phyloP scores from a whole-genome alignment of 2,797 vertebrate species.

The Morelia viridis region DNA sequence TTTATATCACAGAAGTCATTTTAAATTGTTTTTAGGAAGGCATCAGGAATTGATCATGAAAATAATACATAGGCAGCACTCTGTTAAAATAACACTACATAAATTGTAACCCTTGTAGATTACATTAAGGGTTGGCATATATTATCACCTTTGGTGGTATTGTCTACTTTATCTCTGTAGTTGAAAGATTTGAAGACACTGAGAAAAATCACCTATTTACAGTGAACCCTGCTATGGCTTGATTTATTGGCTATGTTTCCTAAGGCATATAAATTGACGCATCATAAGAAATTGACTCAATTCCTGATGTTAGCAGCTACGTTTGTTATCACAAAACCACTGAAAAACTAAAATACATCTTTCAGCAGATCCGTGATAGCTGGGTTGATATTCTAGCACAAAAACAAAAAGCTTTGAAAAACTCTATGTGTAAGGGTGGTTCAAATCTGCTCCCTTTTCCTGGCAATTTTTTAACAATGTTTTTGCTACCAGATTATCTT shows the following conservation, averaged over 20 bases:
- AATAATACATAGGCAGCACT: neutral
- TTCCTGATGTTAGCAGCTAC: neutral
- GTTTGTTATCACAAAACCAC: neutral
- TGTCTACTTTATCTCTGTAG: neutral
- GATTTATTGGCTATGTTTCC: neutral
- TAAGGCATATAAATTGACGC: neutral
- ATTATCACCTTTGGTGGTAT: neutral
- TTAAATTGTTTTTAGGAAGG: neutral
- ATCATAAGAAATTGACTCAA: neutral
- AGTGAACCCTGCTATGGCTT: neutral
- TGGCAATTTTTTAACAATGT: neutral
- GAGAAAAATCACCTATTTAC: neutral
- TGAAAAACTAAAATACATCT: neutral
- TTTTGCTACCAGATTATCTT: neutral
- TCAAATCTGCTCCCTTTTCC: neutral
- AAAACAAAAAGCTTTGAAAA: neutral
- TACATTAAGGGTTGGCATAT: neutral
- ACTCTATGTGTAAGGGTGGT: neutral
- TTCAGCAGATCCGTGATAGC: neutral
- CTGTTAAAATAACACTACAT: neutral
- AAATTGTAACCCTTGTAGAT: neutral
- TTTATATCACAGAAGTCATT: neutral
- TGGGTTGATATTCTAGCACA: neutral
- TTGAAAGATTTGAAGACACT: neutral
- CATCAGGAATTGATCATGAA: neutral